Evolutionary conservation across 2,888 invertebrate genomes (phyloP).

Genomic region (Diloba caeruleocephala): DNA sequence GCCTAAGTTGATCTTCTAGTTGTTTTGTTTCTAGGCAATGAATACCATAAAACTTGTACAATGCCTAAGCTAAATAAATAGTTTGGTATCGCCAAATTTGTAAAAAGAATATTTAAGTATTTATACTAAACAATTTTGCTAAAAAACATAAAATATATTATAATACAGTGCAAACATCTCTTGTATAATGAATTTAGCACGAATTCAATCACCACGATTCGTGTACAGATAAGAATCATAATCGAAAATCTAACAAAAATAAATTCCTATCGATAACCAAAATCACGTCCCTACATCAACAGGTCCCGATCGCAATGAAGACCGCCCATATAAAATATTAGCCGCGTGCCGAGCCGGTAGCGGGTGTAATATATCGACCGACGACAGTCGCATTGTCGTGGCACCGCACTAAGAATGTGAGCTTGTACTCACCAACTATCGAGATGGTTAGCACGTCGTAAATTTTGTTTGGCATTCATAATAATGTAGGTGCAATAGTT

Average conservation of each 20-base stretch:
- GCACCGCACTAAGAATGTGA: conserved; percentile 62
- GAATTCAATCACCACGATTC: too few species aligned
- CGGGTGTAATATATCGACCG: conserved; percentile 76
- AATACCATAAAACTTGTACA: too few species aligned
- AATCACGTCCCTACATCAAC: conserved; percentile 62
- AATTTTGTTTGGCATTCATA: conserved; percentile 43
- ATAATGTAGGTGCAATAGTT: conserved; percentile 6
- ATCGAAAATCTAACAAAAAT: background rate
- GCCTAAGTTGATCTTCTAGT: too few species aligned
- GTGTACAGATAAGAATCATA: too few species aligned
- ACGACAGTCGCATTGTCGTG: conserved; percentile 80
- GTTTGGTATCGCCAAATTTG: too few species aligned
- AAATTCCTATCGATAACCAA: conserved; percentile 31
- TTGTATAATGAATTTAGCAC: too few species aligned
- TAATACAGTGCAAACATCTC: too few species aligned
- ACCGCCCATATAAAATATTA: conserved; percentile 87
- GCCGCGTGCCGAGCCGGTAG: conserved; percentile 81
- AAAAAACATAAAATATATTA: too few species aligned
- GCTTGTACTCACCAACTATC: conserved; percentile 45
- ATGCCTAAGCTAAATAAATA: too few species aligned
- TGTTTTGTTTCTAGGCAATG: too few species aligned
- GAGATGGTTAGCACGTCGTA: conserved; percentile 45
- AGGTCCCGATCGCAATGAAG: conserved; percentile 83
- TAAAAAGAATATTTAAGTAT: too few species aligned
- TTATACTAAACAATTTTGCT: too few species aligned